A percentile compares a stretch with the other conserved stretches of the same genome.
These are phyloP conservation scores for Hippocampus barbouri DNA, from an alignment of 2,113 vertebrate genomes.

Conservation along the genomic window DNA sequence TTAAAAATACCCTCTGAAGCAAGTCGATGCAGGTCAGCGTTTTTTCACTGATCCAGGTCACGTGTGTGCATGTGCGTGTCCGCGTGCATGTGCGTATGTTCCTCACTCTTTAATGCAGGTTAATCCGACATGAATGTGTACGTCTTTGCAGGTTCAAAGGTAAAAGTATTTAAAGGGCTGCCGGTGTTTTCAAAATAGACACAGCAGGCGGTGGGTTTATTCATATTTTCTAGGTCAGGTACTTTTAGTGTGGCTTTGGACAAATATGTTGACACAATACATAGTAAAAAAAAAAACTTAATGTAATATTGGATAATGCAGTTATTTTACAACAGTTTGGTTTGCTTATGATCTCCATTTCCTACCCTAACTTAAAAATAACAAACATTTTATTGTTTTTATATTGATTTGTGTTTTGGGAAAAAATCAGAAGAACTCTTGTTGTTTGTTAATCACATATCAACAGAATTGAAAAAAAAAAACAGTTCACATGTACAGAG, in stretches of 20 bases:
- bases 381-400: too few relatives aligned
- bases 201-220: neutral
- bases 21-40: slow-evolving; percentile 17
- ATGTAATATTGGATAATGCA: neutral
- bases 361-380: too few relatives aligned
- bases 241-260: neutral
- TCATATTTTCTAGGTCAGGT: neutral
- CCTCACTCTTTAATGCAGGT: slow-evolving; percentile 12
- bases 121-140: slow-evolving; percentile 35
- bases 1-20: slow-evolving; percentile 32
- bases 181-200: slow-evolving; percentile 3
- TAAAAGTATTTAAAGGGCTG: slow-evolving; percentile 11
- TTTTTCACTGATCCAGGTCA: slow-evolving; percentile 30
- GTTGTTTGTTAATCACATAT: too few relatives aligned
- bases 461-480: too few relatives aligned
- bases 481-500: too few relatives aligned
- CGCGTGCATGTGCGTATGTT: neutral
- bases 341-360: neutral
- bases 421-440: too few relatives aligned
- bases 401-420: too few relatives aligned
- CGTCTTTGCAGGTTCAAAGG: slow-evolving; percentile 14
- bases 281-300: neutral
- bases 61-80: slow-evolving; percentile 4
- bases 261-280: neutral
- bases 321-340: neutral